phyloP scores from a whole-genome alignment of 2,888 invertebrate genomes.

The Glaucopsyche alexis region DNA sequence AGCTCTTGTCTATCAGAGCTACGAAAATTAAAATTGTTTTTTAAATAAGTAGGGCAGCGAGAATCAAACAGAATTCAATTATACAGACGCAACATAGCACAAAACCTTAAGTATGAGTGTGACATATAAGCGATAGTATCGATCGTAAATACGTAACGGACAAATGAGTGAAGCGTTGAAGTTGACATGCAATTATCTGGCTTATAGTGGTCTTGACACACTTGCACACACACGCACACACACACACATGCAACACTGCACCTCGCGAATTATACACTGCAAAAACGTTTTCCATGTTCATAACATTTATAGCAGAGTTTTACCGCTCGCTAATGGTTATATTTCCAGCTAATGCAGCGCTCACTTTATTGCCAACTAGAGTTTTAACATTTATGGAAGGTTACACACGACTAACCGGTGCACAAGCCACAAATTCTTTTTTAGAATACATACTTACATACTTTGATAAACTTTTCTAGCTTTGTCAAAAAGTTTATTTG shows the following conservation, averaged over 20 bases:
- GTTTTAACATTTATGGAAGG: not conserved
- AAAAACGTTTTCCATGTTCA: constrained; percentile 19
- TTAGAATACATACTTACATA: no score
- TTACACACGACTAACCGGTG: not conserved
- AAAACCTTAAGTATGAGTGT: not conserved
- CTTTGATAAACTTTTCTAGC: no score
- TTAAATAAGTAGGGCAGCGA: no score
- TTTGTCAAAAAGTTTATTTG: no score
- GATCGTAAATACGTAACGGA: constrained; percentile 19
- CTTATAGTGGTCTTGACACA: constrained; percentile 39
- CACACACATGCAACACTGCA: not conserved
- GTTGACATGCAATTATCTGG: constrained; percentile 29
- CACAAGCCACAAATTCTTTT: not conserved
- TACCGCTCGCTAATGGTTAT: constrained; percentile 8
- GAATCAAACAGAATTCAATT: no score
- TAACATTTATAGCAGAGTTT: constrained; percentile 5
- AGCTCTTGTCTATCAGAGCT: no score
- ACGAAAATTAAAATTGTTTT: no score
- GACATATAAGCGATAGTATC: not conserved
- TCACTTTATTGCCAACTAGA: not conserved
- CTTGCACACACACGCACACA: constrained; percentile 32
- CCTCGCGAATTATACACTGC: not conserved
- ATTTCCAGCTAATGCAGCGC: not conserved
- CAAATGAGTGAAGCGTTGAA: constrained; percentile 25
- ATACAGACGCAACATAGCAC: not conserved